Base-by-base conservation (phyloP, 2,888 invertebrate species). In the Drosophila tripunctata region DNA sequence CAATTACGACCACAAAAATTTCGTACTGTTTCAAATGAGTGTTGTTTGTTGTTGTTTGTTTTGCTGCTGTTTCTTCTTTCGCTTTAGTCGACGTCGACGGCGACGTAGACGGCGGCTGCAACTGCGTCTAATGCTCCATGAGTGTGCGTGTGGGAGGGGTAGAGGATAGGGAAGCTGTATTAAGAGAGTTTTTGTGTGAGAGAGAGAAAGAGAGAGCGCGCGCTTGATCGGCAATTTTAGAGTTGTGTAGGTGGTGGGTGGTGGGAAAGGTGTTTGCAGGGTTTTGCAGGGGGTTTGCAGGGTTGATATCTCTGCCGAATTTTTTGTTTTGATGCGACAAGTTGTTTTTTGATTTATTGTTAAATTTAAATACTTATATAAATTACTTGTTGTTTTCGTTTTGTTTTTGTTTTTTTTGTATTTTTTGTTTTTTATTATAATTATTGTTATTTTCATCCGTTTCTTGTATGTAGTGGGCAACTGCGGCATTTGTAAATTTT, bases 401-500 rank as follows among this genome's bases (percentile, higher is more conserved):
- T n/a, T n/a, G n/a, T n/a, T n/a, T n/a, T n/a, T n/a, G n/a, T n/a
- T n/a, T 38, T 14, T 27, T 33, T 33, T 33, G n/a, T n/a, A n/a
- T n/a, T n/a, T n/a, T n/a, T n/a, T n/a, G n/a, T n/a, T n/a, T 48
- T 38, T 81, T 81, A 81, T 87, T 84, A 82, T 82, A 81, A 82
- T 87, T 82, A 87, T 87, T 87, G 81, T 87, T 87, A 79, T 64
- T 67, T 58, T 75, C 69, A 63, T 82, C 56, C 56, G 52, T 73
- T 70, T 68, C 65, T 75, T 80, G 67, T 70, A 67, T 83, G 74
- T 73, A 72, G 79, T 78, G 85, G 87, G 80, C 84, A 85, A 85
- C 88, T 87, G 83, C 78, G 84, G 87, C 87, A 83, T 83, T 85
- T 83, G 87, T 87, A 87, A 79, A 84, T n/a, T n/a, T n/a, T n/a